Percentiles rank a stretch among this genome's conserved stretches.
Conservation (phyloP, 1,140 invertebrate species). For the Phenacoccus solenopsis region DNA sequence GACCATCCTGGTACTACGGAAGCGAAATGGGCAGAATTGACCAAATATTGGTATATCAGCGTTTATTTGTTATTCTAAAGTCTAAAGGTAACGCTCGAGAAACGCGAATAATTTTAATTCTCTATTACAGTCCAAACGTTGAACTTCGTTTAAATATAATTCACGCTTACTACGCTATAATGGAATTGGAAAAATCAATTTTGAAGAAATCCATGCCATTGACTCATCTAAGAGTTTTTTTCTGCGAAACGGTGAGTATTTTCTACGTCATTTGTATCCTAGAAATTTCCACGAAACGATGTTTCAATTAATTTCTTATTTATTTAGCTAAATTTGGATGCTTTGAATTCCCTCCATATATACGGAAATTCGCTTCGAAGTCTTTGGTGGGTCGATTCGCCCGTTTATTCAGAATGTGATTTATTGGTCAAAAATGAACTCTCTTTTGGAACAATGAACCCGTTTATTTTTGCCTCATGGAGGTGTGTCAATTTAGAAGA, state of each 20-base stretch:
- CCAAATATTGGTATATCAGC: conserved; percentile 37
- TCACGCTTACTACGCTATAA: conserved; percentile 53
- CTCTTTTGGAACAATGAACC: conserved; percentile 35
- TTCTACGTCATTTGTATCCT: conserved; percentile 22
- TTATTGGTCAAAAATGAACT: conserved; percentile 25
- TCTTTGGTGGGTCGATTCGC: conserved; percentile 52
- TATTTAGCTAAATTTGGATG: conserved; percentile 38
- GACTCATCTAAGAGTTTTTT: conserved; percentile 56
- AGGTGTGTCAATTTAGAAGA: conserved; percentile 51
- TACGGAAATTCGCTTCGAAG: conserved; percentile 48
- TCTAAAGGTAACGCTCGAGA: no score
- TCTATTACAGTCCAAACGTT: conserved; percentile 39
- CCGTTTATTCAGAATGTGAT: conserved; percentile 26
- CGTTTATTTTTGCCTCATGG: conserved; percentile 63
- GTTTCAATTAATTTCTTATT: conserved; percentile 22
- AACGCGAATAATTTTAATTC: no score
- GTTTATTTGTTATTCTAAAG: conserved; percentile 21
- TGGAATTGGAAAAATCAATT: background rate
- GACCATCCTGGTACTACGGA: conserved; percentile 48
- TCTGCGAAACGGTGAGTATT: conserved; percentile 48
- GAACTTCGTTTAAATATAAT: conserved; percentile 55
- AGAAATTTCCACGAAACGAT: background rate
- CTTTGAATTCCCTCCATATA: conserved; percentile 42
- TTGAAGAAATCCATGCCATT: conserved; percentile 45
- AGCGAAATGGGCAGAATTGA: conserved; percentile 47